phyloP scores from a whole-genome alignment of 1,140 invertebrate species.

The Drosophila funebris region DNA sequence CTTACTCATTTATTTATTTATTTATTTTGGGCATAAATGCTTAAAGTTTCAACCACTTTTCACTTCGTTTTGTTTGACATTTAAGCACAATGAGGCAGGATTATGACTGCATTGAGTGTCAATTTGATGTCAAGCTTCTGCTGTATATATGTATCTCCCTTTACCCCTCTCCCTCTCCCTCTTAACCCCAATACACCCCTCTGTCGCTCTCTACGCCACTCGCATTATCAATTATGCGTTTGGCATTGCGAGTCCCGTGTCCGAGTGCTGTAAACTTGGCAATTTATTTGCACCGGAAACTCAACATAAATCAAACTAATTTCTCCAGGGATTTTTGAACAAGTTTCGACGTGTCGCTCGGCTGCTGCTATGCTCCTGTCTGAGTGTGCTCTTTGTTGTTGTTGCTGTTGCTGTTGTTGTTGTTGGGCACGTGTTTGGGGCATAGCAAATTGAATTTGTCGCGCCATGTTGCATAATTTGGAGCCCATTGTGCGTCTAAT shows the following conservation, averaged over 20 bases:
- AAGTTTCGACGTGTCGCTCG: conserved; percentile 70
- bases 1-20: no score
- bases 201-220: conserved; percentile 44
- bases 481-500: conserved; percentile 74
- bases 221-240: conserved; percentile 81
- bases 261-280: conserved; percentile 76
- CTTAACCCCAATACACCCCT: background rate
- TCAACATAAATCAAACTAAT: conserved; percentile 83
- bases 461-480: conserved; percentile 77
- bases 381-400: conserved; percentile 4
- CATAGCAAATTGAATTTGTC: conserved; percentile 80
- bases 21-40: no score
- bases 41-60: background rate
- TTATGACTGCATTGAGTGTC: conserved; percentile 48
- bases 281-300: conserved; percentile 82
- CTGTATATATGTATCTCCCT: background rate
- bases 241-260: conserved; percentile 51
- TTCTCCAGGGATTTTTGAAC: conserved; percentile 80
- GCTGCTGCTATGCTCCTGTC: conserved; percentile 8
- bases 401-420: conserved; percentile 36
- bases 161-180: background rate
- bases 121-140: conserved; percentile 56
- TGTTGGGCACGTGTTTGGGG: conserved; percentile 48
- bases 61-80: background rate
- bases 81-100: conserved; percentile 10